phyloP scores from a whole-genome alignment of 2,113 vertebrate genomes.

The Psittacara wagleri region DNA sequence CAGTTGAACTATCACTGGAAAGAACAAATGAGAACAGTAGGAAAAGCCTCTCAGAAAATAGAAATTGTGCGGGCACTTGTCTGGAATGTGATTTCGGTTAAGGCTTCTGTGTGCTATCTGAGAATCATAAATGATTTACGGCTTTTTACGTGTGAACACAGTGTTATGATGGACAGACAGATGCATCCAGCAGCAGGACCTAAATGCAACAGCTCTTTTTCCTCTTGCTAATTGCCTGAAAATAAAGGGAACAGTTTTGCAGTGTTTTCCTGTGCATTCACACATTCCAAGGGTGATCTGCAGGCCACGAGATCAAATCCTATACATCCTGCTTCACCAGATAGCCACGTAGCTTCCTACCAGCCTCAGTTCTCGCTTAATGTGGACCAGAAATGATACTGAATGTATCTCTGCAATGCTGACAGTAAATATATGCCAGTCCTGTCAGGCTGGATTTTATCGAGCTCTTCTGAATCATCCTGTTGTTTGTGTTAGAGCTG shows the following conservation, averaged over 20 bases:
- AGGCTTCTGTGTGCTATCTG: background rate
- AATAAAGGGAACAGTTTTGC: background rate
- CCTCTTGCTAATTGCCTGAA: background rate
- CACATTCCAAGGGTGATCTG: background rate
- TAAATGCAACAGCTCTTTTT: background rate
- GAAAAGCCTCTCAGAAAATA: background rate
- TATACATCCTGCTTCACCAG: background rate
- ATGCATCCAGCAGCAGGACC: background rate
- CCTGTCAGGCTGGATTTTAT: background rate
- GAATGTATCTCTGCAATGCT: background rate
- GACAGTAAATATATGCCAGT: background rate
- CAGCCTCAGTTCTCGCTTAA: background rate
- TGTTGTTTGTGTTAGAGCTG: background rate
- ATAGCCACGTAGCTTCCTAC: background rate
- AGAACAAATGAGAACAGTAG: background rate
- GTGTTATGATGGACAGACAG: background rate
- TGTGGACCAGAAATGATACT: background rate
- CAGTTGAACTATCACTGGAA: background rate
- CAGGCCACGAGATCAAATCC: rapidly evolving
- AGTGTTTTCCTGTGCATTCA: rapidly evolving
- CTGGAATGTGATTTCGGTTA: background rate
- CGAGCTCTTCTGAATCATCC: background rate
- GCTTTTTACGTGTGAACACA: background rate
- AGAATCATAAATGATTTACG: background rate
- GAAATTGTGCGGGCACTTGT: background rate